Evolutionary conservation across 2,113 vertebrate species (phyloP), one percentile per base, ranked within the genome.

Genomic region (Daubentonia madagascariensis): DNA sequence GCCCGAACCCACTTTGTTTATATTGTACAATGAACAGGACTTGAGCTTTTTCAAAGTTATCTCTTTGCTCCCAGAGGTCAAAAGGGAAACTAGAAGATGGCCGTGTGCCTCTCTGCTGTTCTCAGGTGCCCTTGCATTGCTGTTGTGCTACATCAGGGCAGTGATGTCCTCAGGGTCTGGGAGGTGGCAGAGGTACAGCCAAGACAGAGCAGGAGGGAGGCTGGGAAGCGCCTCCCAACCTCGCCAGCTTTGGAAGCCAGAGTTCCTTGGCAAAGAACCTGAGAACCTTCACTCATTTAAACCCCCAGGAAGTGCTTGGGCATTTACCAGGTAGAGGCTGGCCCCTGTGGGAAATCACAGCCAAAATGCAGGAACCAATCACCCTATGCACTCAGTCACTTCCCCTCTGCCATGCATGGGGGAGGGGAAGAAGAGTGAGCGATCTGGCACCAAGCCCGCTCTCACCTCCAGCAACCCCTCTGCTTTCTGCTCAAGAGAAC

Each of bases 1-100:
- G 1, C 2, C 5, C 45, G 81, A 48, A 43, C 72, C 91, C 43
- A 50, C 35, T 85, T 86, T 78, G 59, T 45, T 84, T 87, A 50
- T 25, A 6, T 80, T 80, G n/a, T 17, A 81, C 70, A 75, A 96
- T 91, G 94, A 97, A 97, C 88, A 61, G 59, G 28, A 70, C 43
- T 84, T 90, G 52, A 94, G 30, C 18, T 89, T 93, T 94, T 76
- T 84, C 80, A 68, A 68, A 48, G 45, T 83, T 94, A 89, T 89
- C 63, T 45, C 84, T 97, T 96, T 97, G 67, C 67, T 96, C 43
- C 0, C 59, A 0, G 37, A 84, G 54, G 86, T 95, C 72, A 96
- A 94, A 92, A 89, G 65, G 43, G 93, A 97, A 95, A 68, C 28
- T 89, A 95, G 72, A 78, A 95, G 97, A 95, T 23, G 65, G 85